These are phyloP conservation scores for Eutrigla gurnardus DNA, from an alignment of 2,797 vertebrate species.

Conservation along the genomic window DNA sequence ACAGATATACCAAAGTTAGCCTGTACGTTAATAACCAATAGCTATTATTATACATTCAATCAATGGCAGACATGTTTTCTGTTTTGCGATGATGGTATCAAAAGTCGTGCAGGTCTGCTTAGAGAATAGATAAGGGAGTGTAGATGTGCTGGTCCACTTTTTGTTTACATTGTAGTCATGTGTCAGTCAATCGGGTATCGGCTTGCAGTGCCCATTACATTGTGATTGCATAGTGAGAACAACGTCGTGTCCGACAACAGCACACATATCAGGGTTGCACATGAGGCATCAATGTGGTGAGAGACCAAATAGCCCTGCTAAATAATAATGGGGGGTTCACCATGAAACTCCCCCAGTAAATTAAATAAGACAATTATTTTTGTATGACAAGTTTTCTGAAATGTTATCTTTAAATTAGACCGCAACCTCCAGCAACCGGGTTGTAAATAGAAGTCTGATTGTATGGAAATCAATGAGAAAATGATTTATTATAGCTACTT, in stretches of 20 bases:
- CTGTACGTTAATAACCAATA: neutral
- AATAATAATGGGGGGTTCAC: neutral
- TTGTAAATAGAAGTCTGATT: too few relatives aligned
- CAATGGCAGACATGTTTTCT: neutral
- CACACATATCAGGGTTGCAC: conserved; percentile 23
- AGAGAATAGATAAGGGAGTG: neutral
- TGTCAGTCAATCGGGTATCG: conserved; percentile 60
- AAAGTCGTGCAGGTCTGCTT: neutral
- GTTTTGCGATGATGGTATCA: too few relatives aligned
- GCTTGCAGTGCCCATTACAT: conserved; percentile 58
- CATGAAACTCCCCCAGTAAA: neutral
- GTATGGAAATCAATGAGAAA: too few relatives aligned
- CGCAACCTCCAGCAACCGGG: too few relatives aligned
- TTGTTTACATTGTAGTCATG: conserved; percentile 58
- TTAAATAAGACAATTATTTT: neutral
- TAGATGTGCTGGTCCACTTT: conserved; percentile 30
- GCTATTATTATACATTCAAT: neutral
- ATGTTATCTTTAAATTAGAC: neutral
- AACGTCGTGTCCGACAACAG: conserved; percentile 27
- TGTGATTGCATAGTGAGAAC: conserved; percentile 24
- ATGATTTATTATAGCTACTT: too few relatives aligned
- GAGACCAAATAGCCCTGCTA: neutral
- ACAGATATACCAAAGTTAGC: neutral
- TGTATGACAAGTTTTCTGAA: neutral
- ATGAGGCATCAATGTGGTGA: neutral